phyloP scores from a whole-genome alignment of 2,113 vertebrate genomes.

The Coryphaenoides rupestris region DNA sequence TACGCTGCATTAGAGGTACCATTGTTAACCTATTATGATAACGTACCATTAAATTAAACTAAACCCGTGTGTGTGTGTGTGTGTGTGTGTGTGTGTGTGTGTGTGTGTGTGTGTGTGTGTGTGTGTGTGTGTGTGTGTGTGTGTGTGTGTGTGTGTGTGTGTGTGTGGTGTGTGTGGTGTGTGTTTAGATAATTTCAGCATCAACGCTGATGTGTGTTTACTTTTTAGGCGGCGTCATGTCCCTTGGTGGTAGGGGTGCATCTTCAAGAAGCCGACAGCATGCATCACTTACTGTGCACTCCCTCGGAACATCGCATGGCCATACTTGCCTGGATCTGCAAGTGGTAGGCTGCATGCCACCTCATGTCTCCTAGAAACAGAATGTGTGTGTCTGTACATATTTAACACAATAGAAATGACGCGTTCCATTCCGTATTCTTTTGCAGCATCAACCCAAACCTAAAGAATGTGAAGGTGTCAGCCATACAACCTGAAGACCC shows the following conservation, averaged over 20 bases:
- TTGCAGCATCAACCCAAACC: constrained; percentile 58
- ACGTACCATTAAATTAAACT: neutral
- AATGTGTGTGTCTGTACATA: too few species aligned
- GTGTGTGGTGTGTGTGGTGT: neutral
- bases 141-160: too few species aligned
- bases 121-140: neutral
- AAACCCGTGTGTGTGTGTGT: neutral
- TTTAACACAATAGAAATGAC: neutral
- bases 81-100: too few species aligned
- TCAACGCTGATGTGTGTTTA: neutral
- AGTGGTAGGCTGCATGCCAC: constrained; percentile 57
- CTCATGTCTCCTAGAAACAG: too few species aligned
- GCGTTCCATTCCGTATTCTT: neutral
- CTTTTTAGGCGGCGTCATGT: constrained; percentile 68
- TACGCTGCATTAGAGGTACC: constrained; percentile 62
- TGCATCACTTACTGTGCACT: constrained; percentile 76
- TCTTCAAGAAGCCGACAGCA: constrained; percentile 71
- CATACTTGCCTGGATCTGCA: constrained; percentile 82
- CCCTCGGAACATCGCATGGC: constrained; percentile 78
- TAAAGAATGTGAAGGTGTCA: constrained; percentile 46
- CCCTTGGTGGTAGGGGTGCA: constrained; percentile 76
- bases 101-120: too few species aligned
- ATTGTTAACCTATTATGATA: neutral
- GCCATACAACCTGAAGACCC: constrained; percentile 44
- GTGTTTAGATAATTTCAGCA: too few species aligned